Base-by-base conservation (phyloP, 1,140 invertebrate genomes). In the Nixonia krombeini region DNA sequence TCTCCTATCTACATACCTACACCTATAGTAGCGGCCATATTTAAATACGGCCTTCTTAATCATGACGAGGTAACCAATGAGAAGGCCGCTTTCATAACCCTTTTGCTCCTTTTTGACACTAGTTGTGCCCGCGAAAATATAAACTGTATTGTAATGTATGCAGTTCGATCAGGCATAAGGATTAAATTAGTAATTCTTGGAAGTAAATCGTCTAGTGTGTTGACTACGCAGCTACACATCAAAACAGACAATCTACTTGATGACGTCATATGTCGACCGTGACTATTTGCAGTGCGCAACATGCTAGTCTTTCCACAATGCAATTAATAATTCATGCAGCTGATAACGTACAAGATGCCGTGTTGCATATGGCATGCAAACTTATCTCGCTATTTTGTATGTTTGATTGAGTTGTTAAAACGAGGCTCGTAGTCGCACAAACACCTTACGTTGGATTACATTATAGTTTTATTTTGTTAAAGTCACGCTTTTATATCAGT, bases 271-370 rank as follows among this genome's bases (percentile, higher is more conserved):
- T n/a, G n/a, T n/a, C n/a, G n/a, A 3, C 21, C 21, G 18, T 29
- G 49, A 59, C 52, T 18, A 7, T 45, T 58, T 8, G 26, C 9
- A 42, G 53, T 57, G 37, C 23, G 66, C 61, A 62, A 58, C 17
- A 25, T 37, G 44, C 59, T 49, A 45, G 46, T 58, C 29, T 58
- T 55, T 45, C 5, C 6, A 23, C 1, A 18, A 61, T 31, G 18
- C 53, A 57, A 68, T 70, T 74, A 74, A 74, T 76, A 73, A 75
- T 76, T 59, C 59, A 76, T 74, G 50, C 40, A 13, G 21, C 37
- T 66, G 53, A 74, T 69, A 66, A 47, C 41, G 42, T 10, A 50
- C 61, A 63, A 18, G 55, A 58, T 23, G 65, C 26, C 59, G 13
- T 42, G 26, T 47, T 42, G 44, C 55, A 46, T 13, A 18, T 12